Conservation (phyloP, 2,888 invertebrate species). For the Dorcus parallelipipedus region DNA sequence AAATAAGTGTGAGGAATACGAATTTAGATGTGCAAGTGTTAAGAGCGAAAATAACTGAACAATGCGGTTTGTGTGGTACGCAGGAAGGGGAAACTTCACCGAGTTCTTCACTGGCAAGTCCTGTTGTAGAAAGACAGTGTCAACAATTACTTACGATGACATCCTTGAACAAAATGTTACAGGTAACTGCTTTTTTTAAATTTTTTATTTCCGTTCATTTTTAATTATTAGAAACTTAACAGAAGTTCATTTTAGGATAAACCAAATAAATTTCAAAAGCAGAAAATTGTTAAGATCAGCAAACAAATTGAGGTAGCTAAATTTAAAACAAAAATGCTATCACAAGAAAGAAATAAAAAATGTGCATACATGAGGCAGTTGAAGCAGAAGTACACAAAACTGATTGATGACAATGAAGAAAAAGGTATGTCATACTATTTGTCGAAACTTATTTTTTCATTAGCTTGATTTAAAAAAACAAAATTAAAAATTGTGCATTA, state of each 20-base stretch:
- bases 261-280: slow-evolving; percentile 62
- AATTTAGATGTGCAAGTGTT: slow-evolving; percentile 59
- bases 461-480: neutral
- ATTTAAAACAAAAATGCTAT: slow-evolving; percentile 65
- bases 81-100: slow-evolving; percentile 14
- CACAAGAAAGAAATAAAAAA: slow-evolving; percentile 67
- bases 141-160: slow-evolving; percentile 48
- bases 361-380: slow-evolving; percentile 60
- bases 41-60: slow-evolving; percentile 44
- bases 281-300: slow-evolving; percentile 61
- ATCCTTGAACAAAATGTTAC: slow-evolving; percentile 46
- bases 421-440: slow-evolving; percentile 50
- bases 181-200: slow-evolving; percentile 28
- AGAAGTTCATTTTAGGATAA: slow-evolving; percentile 50
- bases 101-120: slow-evolving; percentile 9
- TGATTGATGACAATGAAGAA: slow-evolving; percentile 69
- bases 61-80: slow-evolving; percentile 27
- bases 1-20: slow-evolving; percentile 69
- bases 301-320: slow-evolving; percentile 68
- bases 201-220: neutral
- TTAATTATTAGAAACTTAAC: slow-evolving; percentile 32
- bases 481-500: slow-evolving; percentile 11
- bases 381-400: slow-evolving; percentile 60
- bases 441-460: neutral
- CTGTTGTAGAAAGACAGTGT: slow-evolving; percentile 33